A percentile compares a stretch with the other conserved stretches of the same genome.
phyloP scores from a whole-genome alignment of 1,140 invertebrate species.

The Eurosta solidaginis region DNA sequence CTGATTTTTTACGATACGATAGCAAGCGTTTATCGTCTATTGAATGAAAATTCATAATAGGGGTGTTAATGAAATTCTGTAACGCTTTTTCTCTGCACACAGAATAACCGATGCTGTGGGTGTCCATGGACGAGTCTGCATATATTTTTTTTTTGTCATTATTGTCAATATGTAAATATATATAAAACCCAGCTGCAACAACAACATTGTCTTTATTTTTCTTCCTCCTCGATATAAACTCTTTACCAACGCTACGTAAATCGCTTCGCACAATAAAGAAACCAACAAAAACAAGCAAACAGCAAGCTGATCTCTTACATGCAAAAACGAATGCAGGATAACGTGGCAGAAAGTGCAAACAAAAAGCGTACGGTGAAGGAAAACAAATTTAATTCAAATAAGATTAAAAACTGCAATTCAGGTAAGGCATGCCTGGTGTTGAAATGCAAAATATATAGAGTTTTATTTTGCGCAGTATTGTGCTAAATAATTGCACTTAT shows the following conservation, averaged over 20 bases:
- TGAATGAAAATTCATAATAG: no score
- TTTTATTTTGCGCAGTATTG: no score
- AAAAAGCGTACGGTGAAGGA: not conserved
- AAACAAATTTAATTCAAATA: not conserved
- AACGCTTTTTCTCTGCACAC: no score
- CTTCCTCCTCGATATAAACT: not conserved
- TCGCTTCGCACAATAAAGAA: not conserved
- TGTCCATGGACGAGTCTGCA: not conserved
- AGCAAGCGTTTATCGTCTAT: no score
- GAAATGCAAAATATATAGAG: no score
- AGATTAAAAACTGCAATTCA: not conserved
- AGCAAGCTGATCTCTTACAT: not conserved
- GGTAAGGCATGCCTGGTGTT: not conserved
- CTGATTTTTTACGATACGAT: no score
- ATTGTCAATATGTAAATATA: no score
- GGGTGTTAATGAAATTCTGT: no score
- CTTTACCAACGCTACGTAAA: not conserved
- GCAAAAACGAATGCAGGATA: not conserved
- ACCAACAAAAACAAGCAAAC: not conserved
- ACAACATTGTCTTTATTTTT: not conserved
- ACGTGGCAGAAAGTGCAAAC: not conserved
- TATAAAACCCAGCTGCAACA: not conserved
- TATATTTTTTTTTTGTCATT: not conserved
- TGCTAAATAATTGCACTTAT: no score
- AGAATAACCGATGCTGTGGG: no score